These are phyloP conservation scores for Oscheius sp. DNA, from an alignment of 1,140 invertebrate species.

Conservation along the genomic window DNA sequence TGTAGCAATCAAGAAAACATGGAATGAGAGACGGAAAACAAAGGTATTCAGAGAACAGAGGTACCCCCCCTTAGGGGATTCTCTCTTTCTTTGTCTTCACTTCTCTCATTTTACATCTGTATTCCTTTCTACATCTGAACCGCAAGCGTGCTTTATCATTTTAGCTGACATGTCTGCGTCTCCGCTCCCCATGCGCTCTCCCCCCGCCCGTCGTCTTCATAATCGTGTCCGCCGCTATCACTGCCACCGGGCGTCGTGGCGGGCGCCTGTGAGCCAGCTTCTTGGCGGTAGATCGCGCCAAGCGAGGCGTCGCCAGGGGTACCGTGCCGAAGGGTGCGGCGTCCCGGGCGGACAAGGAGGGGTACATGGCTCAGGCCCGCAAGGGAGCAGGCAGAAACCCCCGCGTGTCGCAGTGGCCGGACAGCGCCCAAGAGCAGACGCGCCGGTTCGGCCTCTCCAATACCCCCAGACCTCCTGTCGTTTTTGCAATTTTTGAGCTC, in stretches of 20 bases:
- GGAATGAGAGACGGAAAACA: too few species aligned
- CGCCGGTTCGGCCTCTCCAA: neutral
- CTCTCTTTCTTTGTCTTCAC: too few species aligned
- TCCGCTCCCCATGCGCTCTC: too few species aligned
- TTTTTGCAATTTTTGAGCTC: neutral
- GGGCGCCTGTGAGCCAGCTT: slow-evolving; percentile 29
- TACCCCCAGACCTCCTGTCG: slow-evolving; percentile 18
- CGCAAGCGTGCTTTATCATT: too few species aligned
- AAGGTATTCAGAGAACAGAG: too few species aligned
- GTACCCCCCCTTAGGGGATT: too few species aligned
- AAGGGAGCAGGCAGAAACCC: slow-evolving; percentile 62
- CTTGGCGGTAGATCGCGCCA: slow-evolving; percentile 22
- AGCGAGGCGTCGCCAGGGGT: slow-evolving; percentile 27
- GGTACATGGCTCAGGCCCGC: slow-evolving; percentile 20
- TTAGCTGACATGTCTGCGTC: too few species aligned
- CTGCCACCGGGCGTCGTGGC: slow-evolving; percentile 28
- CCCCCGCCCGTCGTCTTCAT: too few species aligned
- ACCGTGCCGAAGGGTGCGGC: neutral
- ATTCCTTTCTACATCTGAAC: too few species aligned
- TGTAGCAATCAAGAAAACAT: too few species aligned
- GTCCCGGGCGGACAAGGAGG: slow-evolving; percentile 27
- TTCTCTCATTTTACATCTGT: too few species aligned
- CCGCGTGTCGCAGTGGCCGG: slow-evolving; percentile 26
- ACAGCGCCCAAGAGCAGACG: slow-evolving; percentile 15
- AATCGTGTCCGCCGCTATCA: too few species aligned